Conservation (phyloP, 2,113 vertebrate species). For the Ophiodon elongatus region DNA sequence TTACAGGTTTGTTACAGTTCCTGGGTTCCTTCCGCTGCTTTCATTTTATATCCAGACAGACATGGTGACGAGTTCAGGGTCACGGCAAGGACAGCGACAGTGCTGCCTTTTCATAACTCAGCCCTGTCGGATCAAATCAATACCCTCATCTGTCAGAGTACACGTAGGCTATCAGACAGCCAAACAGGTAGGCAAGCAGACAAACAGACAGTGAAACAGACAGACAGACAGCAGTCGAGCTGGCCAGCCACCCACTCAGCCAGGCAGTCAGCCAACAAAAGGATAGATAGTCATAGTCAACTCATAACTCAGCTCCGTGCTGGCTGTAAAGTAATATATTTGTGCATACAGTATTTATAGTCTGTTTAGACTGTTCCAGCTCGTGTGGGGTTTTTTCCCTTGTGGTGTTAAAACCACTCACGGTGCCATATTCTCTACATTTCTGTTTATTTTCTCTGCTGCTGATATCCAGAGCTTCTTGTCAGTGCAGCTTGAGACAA, state of each 20-base stretch:
- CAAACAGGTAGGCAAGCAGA: constrained; percentile 50
- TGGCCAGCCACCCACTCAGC: constrained; percentile 65
- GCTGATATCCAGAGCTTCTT: constrained; percentile 25
- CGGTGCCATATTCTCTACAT: constrained; percentile 26
- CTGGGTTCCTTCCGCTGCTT: background rate
- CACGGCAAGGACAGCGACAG: constrained; percentile 54
- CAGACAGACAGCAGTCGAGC: constrained; percentile 36
- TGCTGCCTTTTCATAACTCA: constrained; percentile 43
- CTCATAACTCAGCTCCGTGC: constrained; percentile 46
- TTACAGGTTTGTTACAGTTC: constrained; percentile 8
- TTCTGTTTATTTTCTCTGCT: constrained; percentile 47
- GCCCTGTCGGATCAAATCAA: constrained; percentile 59
- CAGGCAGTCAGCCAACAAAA: constrained; percentile 58
- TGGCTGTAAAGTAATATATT: constrained; percentile 48
- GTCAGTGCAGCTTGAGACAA: constrained; percentile 19
- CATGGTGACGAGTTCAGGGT: constrained; percentile 51
- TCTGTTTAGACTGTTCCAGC: constrained; percentile 51
- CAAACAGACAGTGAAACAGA: constrained; percentile 14
- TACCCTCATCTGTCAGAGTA: constrained; percentile 57
- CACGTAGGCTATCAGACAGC: constrained; percentile 10
- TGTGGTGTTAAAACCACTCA: constrained; percentile 40
- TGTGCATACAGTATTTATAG: constrained; percentile 69
- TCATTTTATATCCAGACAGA: constrained; percentile 31
- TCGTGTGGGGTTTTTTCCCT: constrained; percentile 12
- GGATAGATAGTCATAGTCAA: constrained; percentile 54